Percentiles rank a stretch among this genome's conserved stretches.
Conservation (phyloP, 2,888 invertebrate species). For the Pomacea canaliculata region DNA sequence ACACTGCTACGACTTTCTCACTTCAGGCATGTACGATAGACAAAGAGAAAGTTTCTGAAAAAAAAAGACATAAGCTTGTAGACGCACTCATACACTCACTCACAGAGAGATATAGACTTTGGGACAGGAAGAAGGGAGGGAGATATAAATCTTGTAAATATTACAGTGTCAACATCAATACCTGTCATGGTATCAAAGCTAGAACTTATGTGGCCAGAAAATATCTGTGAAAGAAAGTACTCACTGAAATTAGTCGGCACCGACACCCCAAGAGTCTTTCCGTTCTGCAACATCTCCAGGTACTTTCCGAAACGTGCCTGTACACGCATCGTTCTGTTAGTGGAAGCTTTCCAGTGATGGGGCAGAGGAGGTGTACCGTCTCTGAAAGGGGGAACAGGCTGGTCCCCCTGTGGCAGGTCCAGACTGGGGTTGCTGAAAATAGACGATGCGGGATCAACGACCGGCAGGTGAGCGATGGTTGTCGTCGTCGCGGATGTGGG, state of each 20-base stretch:
- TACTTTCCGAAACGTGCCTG: constrained; percentile 14
- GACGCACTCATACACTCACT: not conserved
- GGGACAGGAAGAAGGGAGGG: not conserved
- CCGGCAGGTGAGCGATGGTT: not conserved
- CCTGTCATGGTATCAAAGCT: not conserved
- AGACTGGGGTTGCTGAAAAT: constrained; percentile 7
- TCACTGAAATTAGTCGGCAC: constrained; percentile 12
- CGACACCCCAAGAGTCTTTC: not conserved
- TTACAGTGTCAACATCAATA: not conserved
- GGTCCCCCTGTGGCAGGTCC: constrained; percentile 24
- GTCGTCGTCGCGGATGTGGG: not conserved
- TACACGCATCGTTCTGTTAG: not conserved
- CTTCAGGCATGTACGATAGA: no score
- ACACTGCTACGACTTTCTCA: no score
- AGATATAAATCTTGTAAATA: not conserved
- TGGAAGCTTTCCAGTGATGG: constrained; percentile 12
- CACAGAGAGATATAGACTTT: not conserved
- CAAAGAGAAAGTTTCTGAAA: no score
- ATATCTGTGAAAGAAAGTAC: not conserved
- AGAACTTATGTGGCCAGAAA: not conserved
- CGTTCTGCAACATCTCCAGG: constrained; percentile 22
- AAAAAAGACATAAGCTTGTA: not conserved
- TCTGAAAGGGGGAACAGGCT: constrained; percentile 18
- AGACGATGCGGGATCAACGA: not conserved
- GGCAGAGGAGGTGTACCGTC: constrained; percentile 9